Evolutionary conservation across 2,797 vertebrate species (phyloP), one percentile per base, ranked within the genome.

Genomic region (Catharus ustulatus): DNA sequence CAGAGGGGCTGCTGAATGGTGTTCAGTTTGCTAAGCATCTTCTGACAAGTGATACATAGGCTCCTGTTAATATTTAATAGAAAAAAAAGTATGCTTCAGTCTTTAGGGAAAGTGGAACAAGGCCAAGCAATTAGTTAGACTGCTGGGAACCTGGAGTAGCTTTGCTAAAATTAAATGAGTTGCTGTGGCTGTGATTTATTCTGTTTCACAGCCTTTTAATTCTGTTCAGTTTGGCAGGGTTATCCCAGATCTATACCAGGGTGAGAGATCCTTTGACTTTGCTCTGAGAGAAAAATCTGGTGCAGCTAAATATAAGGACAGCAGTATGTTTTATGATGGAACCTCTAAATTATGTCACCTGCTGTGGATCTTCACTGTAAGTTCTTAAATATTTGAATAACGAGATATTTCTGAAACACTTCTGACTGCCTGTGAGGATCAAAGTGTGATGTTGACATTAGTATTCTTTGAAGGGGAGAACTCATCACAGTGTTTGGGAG

Each of bases 341-440:
- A n/a, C 30, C n/a, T 91, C 42, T 91, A 84, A 88, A 66, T 90
- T 79, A 57, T 91, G 71, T 69, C 48, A 90, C 68, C 62, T 93
- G 82, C n/a, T 30, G 7, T 61, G 52, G 38, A 57, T 84, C 36
- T 90, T 84, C 63, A 79, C 52, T 84, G 14, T 59, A 90, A 88
- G 22, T 79, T 91, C 67, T 82, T 86, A 82, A 93, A 93, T 93
- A 93, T 93, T 95, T 97, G 74, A 96, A 88, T 91, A 91, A 93
- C 57, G 3, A 86, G 42, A 54, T 71, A 82, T 67, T 92, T 95
- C 67, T 92, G 83, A 94, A 93, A 77, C n/a, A 81, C 74, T 93
- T 88, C 80, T 94, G 38, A 6, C 42, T 94, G 34, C 20, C 45
- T 93, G 12, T 81, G 30, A 82, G 67, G 63, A 94, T 93, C 89